A percentile compares a stretch with the other conserved stretches of the same genome.
Evolutionary conservation across 2,797 vertebrate genomes (phyloP).

Genomic region (Crax fasciolata): DNA sequence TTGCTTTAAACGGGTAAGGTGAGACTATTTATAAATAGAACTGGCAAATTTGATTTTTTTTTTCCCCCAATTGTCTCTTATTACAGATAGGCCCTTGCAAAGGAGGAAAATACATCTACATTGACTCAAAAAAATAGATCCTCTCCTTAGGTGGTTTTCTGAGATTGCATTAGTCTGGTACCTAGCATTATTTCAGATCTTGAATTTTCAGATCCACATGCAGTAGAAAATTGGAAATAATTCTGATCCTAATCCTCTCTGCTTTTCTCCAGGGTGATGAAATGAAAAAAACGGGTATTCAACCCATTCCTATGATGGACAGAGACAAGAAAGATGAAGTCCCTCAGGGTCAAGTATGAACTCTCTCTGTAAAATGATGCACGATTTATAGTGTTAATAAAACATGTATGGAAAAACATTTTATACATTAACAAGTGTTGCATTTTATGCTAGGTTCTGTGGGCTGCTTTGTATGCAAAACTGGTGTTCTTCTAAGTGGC

Average conservation of each 20-base stretch:
- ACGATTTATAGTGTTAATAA: neutral
- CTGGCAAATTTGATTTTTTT: neutral
- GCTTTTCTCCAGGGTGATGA: conserved; percentile 91
- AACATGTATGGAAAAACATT: neutral
- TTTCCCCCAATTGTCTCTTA: neutral
- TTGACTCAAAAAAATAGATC: neutral
- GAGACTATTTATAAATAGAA: neutral
- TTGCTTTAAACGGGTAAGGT: neutral
- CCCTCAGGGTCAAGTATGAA: conserved; percentile 94
- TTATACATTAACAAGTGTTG: neutral
- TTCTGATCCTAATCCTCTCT: neutral
- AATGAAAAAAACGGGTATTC: conserved; percentile 97
- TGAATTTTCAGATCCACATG: neutral
- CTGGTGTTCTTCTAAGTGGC: neutral
- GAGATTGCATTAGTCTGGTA: neutral
- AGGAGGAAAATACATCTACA: neutral
- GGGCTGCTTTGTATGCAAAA: neutral
- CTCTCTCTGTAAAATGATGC: neutral
- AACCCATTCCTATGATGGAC: conserved; percentile 99
- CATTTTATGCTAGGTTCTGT: neutral
- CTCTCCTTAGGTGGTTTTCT: neutral
- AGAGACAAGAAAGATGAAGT: conserved; percentile 96
- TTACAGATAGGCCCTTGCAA: neutral
- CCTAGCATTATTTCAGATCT: neutral
- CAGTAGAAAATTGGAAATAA: neutral